These are phyloP conservation scores for Melospiza georgiana DNA, from an alignment of 2,113 vertebrate species.

Conservation along the genomic window DNA sequence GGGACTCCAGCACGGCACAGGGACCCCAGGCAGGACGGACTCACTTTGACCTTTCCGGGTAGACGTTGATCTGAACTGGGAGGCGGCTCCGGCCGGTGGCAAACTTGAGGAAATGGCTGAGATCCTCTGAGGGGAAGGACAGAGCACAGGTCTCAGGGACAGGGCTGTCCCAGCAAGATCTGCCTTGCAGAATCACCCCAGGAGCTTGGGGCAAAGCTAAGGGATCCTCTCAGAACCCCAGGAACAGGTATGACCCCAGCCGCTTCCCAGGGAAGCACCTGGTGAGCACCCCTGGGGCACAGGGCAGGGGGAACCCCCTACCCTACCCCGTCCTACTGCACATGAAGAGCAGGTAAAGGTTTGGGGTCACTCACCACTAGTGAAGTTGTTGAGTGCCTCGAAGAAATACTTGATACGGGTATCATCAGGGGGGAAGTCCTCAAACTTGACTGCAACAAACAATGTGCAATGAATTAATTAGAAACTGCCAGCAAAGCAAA, in stretches of 20 bases:
- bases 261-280: neutral
- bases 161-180: neutral
- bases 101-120: conserved; percentile 93
- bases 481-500: neutral
- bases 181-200: neutral
- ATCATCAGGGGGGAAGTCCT: conserved; percentile 83
- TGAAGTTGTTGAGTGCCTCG: conserved; percentile 94
- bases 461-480: neutral
- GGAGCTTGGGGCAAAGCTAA: neutral
- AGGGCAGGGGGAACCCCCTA: neutral
- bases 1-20: neutral
- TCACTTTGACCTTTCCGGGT: conserved; percentile 86
- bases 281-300: fast-evolving
- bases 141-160: neutral
- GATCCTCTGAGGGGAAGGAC: conserved; percentile 85
- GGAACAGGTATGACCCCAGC: neutral
- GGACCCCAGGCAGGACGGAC: neutral
- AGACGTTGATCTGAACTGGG: conserved; percentile 89
- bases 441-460: conserved; percentile 81
- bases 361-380: conserved; percentile 81
- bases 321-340: neutral
- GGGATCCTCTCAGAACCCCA: neutral
- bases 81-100: conserved; percentile 95
- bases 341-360: neutral
- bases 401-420: conserved; percentile 83